phyloP scores from a whole-genome alignment of 2,113 vertebrate species.

The Chaetura pelagica region DNA sequence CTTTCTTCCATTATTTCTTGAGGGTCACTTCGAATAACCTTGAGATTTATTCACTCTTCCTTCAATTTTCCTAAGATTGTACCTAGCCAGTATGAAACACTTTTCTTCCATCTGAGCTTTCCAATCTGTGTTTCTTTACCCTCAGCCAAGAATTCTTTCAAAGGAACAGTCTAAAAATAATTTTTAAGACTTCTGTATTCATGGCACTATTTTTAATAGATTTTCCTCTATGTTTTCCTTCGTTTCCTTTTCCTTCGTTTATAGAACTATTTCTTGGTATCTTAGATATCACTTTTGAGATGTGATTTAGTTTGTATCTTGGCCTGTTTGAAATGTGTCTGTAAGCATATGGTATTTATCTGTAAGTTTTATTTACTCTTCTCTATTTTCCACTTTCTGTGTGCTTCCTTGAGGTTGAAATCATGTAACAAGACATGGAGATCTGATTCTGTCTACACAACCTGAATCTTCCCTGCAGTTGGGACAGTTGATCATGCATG shows the following conservation, averaged over 20 bases:
- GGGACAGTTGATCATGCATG: not conserved
- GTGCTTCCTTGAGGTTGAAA: not conserved
- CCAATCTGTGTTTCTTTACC: not conserved
- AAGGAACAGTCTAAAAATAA: not conserved
- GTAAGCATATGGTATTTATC: not conserved
- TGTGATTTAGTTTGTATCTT: not conserved
- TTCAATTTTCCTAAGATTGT: not conserved
- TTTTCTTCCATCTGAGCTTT: not conserved
- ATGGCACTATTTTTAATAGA: not conserved
- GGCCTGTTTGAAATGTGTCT: not conserved
- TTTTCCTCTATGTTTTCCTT: not conserved
- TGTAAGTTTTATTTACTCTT: not conserved
- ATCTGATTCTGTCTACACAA: not conserved
- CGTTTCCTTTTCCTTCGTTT: not conserved
- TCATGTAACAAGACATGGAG: not conserved
- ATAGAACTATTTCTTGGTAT: not conserved
- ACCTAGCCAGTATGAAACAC: not conserved
- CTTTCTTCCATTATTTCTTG: not conserved
- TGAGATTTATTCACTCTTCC: not conserved
- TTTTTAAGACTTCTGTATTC: not conserved
- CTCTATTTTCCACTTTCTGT: not conserved
- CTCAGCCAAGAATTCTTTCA: not conserved
- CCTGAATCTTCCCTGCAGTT: not conserved
- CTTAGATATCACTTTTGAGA: not conserved
- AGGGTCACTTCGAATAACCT: not conserved